Evolutionary conservation across 2,888 invertebrate genomes (phyloP).

Genomic region (Ctenicera cuprea): DNA sequence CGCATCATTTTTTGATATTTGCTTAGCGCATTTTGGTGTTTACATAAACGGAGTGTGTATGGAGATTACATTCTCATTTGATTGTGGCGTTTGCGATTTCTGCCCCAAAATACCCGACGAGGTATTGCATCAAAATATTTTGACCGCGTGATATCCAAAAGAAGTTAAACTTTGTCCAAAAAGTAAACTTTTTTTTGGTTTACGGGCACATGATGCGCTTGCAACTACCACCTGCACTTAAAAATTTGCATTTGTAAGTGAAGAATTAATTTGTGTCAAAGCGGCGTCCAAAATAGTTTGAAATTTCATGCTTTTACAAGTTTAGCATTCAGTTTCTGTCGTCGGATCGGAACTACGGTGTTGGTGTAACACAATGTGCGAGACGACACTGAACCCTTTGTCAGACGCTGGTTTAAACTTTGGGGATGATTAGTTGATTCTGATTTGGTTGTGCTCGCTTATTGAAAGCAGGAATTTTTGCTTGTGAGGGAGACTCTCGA

Average conservation of each 20-base stretch:
- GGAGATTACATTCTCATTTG: constrained; percentile 29
- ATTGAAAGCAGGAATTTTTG: constrained; percentile 34
- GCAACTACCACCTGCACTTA: constrained; percentile 6
- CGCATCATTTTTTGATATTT: constrained; percentile 17
- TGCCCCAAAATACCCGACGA: constrained; percentile 13
- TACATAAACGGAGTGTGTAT: constrained; percentile 21
- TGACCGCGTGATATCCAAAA: background rate
- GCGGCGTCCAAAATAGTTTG: constrained; percentile 26
- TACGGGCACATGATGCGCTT: background rate
- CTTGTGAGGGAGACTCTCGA: constrained; percentile 29
- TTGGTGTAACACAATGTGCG: constrained; percentile 43
- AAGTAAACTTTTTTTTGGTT: background rate
- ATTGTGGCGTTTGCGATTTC: constrained; percentile 9
- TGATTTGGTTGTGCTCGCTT: constrained; percentile 43
- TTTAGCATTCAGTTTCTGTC: constrained; percentile 48
- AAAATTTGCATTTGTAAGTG: constrained; percentile 32
- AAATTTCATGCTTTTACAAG: constrained; percentile 44
- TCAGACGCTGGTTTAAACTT: constrained; percentile 44
- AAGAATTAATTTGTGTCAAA: constrained; percentile 34
- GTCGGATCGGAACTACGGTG: constrained; percentile 44
- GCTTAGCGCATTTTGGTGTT: constrained; percentile 21
- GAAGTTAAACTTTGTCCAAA: background rate
- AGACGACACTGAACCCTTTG: constrained; percentile 43
- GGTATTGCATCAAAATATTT: constrained; percentile 3
- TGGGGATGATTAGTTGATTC: constrained; percentile 45